Conservation (phyloP, 2,888 invertebrate species). For the Eumerus sabulonum region DNA sequence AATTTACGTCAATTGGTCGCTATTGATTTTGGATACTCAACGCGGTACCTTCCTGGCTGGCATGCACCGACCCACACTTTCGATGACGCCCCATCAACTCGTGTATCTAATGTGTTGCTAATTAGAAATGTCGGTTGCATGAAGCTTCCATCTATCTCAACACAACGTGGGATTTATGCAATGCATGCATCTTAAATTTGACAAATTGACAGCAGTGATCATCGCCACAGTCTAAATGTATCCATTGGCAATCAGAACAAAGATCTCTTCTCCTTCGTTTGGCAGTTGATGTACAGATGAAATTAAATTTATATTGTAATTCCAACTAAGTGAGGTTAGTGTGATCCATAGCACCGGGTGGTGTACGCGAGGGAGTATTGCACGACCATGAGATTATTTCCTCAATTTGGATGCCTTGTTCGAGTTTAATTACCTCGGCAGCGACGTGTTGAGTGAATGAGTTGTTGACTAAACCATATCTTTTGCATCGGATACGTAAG, state of each 20-base stretch:
- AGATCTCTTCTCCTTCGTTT: slow-evolving; percentile 31
- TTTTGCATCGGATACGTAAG: too few species aligned
- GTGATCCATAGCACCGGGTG: not conserved
- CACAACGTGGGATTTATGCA: slow-evolving; percentile 33
- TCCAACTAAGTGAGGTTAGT: not conserved
- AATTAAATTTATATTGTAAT: slow-evolving; percentile 15
- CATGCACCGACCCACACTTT: too few species aligned
- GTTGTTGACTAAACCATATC: slow-evolving; percentile 25
- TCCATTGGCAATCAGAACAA: slow-evolving; percentile 29
- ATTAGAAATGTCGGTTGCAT: slow-evolving; percentile 5
- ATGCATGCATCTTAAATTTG: slow-evolving; percentile 29
- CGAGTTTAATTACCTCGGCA: slow-evolving; percentile 44
- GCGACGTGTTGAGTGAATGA: slow-evolving; percentile 20
- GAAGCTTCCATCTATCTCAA: slow-evolving; percentile 32
- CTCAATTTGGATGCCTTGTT: slow-evolving; percentile 50
- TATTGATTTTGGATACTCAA: slow-evolving; percentile 39
- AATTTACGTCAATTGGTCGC: slow-evolving; percentile 51
- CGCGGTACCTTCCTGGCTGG: not conserved
- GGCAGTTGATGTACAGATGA: slow-evolving; percentile 22
- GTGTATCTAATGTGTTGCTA: too few species aligned
- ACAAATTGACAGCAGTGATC: slow-evolving; percentile 39
- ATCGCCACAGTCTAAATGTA: slow-evolving; percentile 28
- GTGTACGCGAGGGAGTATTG: not conserved
- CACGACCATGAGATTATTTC: slow-evolving; percentile 56
- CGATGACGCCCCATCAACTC: too few species aligned